A percentile compares a stretch with the other conserved stretches of the same genome.
These are phyloP conservation scores for Villa cingulata DNA, from an alignment of 2,888 invertebrate genomes.

Conservation along the genomic window DNA sequence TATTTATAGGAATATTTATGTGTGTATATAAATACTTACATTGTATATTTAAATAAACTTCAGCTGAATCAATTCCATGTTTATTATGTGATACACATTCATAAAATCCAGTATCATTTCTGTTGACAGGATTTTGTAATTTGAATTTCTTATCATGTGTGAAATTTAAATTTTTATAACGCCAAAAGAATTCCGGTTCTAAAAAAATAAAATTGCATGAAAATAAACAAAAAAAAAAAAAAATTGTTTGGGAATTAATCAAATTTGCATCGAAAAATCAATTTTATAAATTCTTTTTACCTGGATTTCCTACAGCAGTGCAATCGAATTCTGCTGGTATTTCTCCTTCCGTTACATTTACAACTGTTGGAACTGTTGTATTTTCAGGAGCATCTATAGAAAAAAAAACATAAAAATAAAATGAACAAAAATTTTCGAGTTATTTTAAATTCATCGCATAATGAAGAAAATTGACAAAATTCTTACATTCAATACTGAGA, in stretches of 20 bases:
- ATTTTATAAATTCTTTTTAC: slow-evolving; percentile 18
- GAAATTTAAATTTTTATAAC: slow-evolving; percentile 35
- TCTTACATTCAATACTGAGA: slow-evolving; percentile 83
- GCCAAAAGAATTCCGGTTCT: slow-evolving; percentile 26
- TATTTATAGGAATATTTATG: too few species aligned
- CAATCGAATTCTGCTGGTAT: slow-evolving; percentile 41
- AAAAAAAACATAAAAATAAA: neutral
- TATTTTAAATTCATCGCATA: too few species aligned
- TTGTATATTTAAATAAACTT: slow-evolving; percentile 63
- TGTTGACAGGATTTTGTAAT: slow-evolving; percentile 50
- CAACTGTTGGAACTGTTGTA: slow-evolving; percentile 49
- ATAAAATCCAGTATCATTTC: slow-evolving; percentile 63
- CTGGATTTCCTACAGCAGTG: slow-evolving; percentile 40
- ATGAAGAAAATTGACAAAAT: slow-evolving; percentile 11
- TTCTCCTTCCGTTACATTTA: slow-evolving; percentile 38
- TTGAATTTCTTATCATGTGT: slow-evolving; percentile 41
- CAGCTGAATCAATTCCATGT: slow-evolving; percentile 58
- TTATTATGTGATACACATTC: slow-evolving; percentile 65
- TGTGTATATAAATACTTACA: too few species aligned
- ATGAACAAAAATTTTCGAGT: too few species aligned
- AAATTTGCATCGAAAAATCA: neutral
- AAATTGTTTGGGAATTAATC: too few species aligned
- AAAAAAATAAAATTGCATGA: too few species aligned
- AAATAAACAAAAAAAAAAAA: too few species aligned
- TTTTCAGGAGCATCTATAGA: slow-evolving; percentile 68